phyloP scores from a whole-genome alignment of 2,113 vertebrate species.

The Zootoca vivipara region DNA sequence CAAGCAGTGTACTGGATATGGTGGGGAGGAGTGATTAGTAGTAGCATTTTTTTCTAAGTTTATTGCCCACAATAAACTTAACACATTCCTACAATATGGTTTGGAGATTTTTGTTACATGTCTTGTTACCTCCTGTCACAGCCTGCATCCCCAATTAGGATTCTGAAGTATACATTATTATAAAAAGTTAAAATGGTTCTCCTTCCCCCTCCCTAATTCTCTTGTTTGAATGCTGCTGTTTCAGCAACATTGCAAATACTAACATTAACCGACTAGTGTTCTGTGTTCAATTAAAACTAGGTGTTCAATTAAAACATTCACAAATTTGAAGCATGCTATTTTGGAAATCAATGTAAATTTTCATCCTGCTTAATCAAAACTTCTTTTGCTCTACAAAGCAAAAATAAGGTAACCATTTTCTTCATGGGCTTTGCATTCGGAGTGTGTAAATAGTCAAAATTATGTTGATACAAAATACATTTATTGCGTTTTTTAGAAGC shows the following conservation, averaged over 20 bases:
- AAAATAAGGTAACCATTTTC: neutral
- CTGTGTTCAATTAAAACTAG: neutral
- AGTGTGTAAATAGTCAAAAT: constrained; percentile 69
- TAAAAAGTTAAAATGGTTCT: neutral
- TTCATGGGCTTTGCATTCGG: constrained; percentile 40
- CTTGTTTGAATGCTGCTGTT: constrained; percentile 3
- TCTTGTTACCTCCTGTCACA: constrained; percentile 14
- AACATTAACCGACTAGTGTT: constrained; percentile 18
- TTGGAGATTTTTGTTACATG: constrained; percentile 65
- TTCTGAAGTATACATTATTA: constrained; percentile 25
- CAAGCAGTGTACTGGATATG: constrained; percentile 55
- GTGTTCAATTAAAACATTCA: constrained; percentile 1
- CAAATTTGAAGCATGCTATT: neutral
- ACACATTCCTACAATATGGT: constrained; percentile 69
- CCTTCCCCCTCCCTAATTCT: neutral
- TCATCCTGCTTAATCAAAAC: constrained; percentile 46
- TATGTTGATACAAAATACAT: constrained; percentile 72
- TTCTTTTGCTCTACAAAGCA: constrained; percentile 39
- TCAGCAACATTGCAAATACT: constrained; percentile 10
- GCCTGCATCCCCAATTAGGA: constrained; percentile 49
- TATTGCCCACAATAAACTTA: constrained; percentile 66
- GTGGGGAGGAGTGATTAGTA: constrained; percentile 38
- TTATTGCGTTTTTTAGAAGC: constrained; percentile 50
- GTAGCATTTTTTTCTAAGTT: constrained; percentile 71
- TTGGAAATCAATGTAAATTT: neutral